Evolutionary conservation across 2,888 invertebrate species (phyloP), one percentile per base, ranked within the genome.

Genomic region (Thymelicus acteon): DNA sequence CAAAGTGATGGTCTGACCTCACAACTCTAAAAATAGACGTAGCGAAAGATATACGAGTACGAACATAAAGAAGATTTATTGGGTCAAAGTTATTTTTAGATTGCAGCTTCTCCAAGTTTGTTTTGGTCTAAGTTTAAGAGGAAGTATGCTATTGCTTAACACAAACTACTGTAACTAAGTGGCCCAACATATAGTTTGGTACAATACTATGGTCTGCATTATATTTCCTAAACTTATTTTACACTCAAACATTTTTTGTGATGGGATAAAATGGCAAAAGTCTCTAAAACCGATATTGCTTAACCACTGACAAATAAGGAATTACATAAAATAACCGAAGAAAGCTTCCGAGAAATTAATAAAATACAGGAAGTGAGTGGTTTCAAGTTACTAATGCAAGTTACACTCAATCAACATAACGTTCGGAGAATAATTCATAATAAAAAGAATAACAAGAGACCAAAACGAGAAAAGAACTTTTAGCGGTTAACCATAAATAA

Each of bases 371-470:
- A 64, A 70, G 63, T 64, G 60, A 70, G 58, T 52, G 60, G 64
- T 57, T 8, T 60, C 44, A 31, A 71, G 52, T 71, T 71, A 71
- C 70, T 65, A 65, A 71, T 66, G 64, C 65, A 71, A 65, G 65
- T 65, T 65, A 60, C 54, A 71, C 71, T 71, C 65, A 61, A 65
- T 37, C 39, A 65, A 58, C 69, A 58, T 69, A 54, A 54, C 63
- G 58, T 72, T 72, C 67, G 47, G 60, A 12, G 69, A 70, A 70
- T 63, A 64, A 63, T 69, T 69, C 57, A 58, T 69, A 69, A 58
- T 63, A 37, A 69, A 69, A 58, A 48, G 39, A 57, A 68, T 44
- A 69, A 69, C 47, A 69, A 57, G 13, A 37, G 48, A 60, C 60
- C 31, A 64, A 60, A 12, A n/a, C 24, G 13, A 60, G 49, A 12